phyloP scores from a whole-genome alignment of 2,113 vertebrate genomes.

The Toxostoma redivivum region DNA sequence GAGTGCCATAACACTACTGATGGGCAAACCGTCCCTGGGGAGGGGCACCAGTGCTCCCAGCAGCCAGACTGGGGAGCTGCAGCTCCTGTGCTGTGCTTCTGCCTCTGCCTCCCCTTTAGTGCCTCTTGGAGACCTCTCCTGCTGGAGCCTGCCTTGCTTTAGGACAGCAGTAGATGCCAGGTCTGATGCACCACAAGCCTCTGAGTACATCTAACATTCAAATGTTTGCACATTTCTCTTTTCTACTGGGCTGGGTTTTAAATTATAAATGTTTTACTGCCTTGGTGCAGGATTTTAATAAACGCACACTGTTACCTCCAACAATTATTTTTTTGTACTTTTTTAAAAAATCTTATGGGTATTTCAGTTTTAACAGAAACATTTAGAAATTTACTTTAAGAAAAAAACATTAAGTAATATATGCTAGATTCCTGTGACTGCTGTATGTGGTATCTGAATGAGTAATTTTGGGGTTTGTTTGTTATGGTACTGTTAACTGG shows the following conservation, averaged over 20 bases:
- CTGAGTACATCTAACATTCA: slow-evolving; percentile 46
- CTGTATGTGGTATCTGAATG: slow-evolving; percentile 70
- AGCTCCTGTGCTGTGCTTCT: background rate
- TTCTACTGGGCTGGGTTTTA: slow-evolving; percentile 80
- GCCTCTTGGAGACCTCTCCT: slow-evolving; percentile 45
- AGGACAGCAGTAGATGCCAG: slow-evolving; percentile 36
- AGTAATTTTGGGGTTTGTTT: slow-evolving; percentile 2
- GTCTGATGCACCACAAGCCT: slow-evolving; percentile 43
- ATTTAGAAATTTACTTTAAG: slow-evolving; percentile 79
- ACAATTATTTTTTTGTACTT: slow-evolving; percentile 63
- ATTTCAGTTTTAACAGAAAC: slow-evolving; percentile 72
- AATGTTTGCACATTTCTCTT: slow-evolving; percentile 77
- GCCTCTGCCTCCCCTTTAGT: slow-evolving; percentile 14
- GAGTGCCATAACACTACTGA: slow-evolving; percentile 75
- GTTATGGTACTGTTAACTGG: slow-evolving; percentile 27
- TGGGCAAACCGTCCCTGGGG: slow-evolving; percentile 28
- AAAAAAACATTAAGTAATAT: slow-evolving; percentile 65
- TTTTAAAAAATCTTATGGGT: slow-evolving; percentile 67
- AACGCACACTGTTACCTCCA: slow-evolving; percentile 81
- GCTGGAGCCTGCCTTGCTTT: slow-evolving; percentile 25
- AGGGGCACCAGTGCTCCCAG: background rate
- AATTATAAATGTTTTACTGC: slow-evolving; percentile 71
- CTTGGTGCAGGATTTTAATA: slow-evolving; percentile 75
- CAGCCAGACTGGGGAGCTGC: background rate
- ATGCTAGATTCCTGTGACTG: slow-evolving; percentile 79